phyloP scores from a whole-genome alignment of 2,113 vertebrate genomes.

The Bungarus multicinctus region DNA sequence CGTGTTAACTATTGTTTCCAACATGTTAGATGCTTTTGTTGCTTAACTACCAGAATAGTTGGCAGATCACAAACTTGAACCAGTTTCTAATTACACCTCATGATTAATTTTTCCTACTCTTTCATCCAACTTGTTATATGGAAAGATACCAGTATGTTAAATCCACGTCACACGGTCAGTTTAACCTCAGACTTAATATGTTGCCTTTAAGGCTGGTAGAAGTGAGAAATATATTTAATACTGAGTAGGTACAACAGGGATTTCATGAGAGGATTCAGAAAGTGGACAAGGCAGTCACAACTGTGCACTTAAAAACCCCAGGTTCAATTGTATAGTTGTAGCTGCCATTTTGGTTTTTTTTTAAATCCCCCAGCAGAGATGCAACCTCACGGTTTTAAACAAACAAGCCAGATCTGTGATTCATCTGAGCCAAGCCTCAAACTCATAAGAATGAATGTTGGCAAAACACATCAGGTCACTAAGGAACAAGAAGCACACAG shows the following conservation, averaged over 20 bases:
- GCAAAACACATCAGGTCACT: background rate
- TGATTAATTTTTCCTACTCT: too few relatives aligned
- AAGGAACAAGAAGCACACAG: background rate
- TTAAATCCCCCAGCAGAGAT: background rate
- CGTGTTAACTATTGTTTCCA: background rate
- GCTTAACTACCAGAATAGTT: background rate
- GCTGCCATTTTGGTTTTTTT: background rate
- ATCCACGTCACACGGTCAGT: background rate
- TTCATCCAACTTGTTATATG: background rate
- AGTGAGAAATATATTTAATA: background rate
- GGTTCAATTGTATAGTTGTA: background rate
- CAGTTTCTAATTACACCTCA: background rate
- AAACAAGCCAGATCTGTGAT: background rate
- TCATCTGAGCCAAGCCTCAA: background rate
- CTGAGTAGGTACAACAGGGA: background rate
- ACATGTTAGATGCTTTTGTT: background rate
- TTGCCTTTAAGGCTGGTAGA: background rate
- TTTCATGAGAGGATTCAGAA: background rate
- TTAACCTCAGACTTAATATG: background rate
- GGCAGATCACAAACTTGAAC: background rate
- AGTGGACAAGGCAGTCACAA: background rate
- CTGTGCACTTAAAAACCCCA: background rate
- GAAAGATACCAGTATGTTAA: background rate
- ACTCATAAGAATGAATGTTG: background rate
- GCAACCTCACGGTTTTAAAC: background rate